Conservation (phyloP, 2,113 vertebrate species). For the Leptobrachium ailaonicum region DNA sequence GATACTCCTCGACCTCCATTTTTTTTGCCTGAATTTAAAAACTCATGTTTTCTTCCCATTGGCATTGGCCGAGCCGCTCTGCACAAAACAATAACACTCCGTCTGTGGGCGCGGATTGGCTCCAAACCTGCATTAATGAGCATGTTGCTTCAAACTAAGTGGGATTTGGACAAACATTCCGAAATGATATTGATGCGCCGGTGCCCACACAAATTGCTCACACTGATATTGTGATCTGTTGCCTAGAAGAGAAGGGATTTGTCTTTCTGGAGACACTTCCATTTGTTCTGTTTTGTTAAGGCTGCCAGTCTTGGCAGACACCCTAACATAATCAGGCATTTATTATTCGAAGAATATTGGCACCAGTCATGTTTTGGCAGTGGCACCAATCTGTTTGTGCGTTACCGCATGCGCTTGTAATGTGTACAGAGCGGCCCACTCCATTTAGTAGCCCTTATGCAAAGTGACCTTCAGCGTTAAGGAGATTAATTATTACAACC, state of each 20-base stretch:
- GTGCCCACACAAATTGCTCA: slow-evolving; percentile 28
- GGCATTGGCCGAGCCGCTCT: too few species aligned
- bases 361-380: slow-evolving; percentile 23
- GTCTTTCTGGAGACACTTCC: slow-evolving; percentile 17
- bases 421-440: slow-evolving; percentile 7
- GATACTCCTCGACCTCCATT: too few species aligned
- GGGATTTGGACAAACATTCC: slow-evolving; percentile 23
- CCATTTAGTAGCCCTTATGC: neutral
- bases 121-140: slow-evolving; percentile 21
- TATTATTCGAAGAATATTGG: slow-evolving; percentile 38
- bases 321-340: slow-evolving; percentile 29
- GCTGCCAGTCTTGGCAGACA: slow-evolving; percentile 30
- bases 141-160: neutral
- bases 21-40: too few species aligned
- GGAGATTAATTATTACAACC: neutral
- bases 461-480: neutral
- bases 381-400: slow-evolving; percentile 11
- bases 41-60: too few species aligned
- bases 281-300: slow-evolving; percentile 30
- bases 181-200: slow-evolving; percentile 15
- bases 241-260: slow-evolving; percentile 13
- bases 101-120: slow-evolving; percentile 13
- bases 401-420: neutral
- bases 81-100: neutral
- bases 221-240: slow-evolving; percentile 20